Evolutionary conservation across 2,113 vertebrate species (phyloP).

Genomic region (Embiotoca jacksoni): DNA sequence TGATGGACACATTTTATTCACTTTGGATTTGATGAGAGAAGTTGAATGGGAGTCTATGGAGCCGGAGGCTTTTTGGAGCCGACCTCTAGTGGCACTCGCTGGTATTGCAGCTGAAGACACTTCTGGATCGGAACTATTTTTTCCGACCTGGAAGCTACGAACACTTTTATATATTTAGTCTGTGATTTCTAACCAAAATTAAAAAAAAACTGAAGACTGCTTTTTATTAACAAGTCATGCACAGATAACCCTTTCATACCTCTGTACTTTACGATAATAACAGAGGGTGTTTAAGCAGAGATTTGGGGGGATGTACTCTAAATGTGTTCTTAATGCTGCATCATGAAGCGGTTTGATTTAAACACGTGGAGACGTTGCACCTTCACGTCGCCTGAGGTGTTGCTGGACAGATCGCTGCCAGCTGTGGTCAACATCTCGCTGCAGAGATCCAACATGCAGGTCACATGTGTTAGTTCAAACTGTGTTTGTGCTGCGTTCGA

Average conservation of each 20-base stretch:
- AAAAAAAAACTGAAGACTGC: no score
- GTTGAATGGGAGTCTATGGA: no score
- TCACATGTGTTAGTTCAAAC: conserved; percentile 33
- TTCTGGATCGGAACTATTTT: no score
- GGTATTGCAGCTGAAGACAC: no score
- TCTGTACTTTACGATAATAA: not conserved
- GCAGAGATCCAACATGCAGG: conserved; percentile 22
- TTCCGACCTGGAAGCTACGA: no score
- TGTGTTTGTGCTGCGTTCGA: conserved; percentile 1
- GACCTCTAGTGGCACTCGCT: no score
- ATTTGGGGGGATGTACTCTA: not conserved
- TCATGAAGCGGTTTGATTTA: conserved; percentile 48
- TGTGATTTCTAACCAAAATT: no score
- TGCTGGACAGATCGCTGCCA: conserved; percentile 32
- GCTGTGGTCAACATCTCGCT: conserved; percentile 35
- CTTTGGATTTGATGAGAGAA: no score
- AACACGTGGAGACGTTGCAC: conserved; percentile 47
- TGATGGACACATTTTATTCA: no score
- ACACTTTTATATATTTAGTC: no score
- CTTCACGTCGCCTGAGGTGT: conserved; percentile 23
- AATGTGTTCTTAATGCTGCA: conserved; percentile 1
- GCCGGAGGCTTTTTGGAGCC: no score
- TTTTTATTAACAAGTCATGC: no score
- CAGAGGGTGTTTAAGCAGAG: not conserved
- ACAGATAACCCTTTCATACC: not conserved